Base-by-base conservation (phyloP, 2,888 invertebrate species). In the Sialis fuliginosa region DNA sequence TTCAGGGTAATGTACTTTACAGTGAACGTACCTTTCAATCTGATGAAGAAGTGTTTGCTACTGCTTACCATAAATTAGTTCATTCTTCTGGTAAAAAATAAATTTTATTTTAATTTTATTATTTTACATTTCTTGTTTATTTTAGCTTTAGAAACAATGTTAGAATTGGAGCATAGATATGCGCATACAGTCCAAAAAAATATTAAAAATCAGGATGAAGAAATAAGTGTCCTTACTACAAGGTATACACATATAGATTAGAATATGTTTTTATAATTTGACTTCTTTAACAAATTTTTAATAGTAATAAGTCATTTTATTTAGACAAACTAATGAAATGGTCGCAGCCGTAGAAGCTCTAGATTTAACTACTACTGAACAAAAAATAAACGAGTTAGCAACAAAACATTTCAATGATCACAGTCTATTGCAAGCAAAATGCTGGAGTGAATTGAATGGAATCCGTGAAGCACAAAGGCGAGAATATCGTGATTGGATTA, bases 401-500 rank as follows among this genome's bases (percentile, higher is more conserved):
- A 78, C 79, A 0, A 71, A 75, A 52, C 89, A 91, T 62, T 86
- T 87, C 58, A 84, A 85, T 57, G 81, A 82, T 51, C 86, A 87
- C 59, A 81, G 86, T 56, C 69, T 90, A 55, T 70, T 87, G n/a
- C 82, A 85, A 46, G 87, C 86, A 8, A 81, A 87, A 54, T 86
- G 90, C 75, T 82, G 79, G 53, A 85, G 85, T 42, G 84, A 89
- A 67, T 69, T 95, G 45, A 87, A 87, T 57, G 85, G 86, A 3
- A 72, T 89, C 54, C 77, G 82, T 57, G 83, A 86, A 52, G 83
- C 84, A 41, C 95, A 95, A 66, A 77, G 84, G 48, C 72, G 84
- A 35, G 85, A 89, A 56, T 92, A 91, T 62, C 74, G 89, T 46
- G 78, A 89, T 56, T 92, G 92, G 92, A 78, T 95, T 39, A 86